Conservation (phyloP, 2,888 invertebrate genomes). For the Subacronicta megacephala region DNA sequence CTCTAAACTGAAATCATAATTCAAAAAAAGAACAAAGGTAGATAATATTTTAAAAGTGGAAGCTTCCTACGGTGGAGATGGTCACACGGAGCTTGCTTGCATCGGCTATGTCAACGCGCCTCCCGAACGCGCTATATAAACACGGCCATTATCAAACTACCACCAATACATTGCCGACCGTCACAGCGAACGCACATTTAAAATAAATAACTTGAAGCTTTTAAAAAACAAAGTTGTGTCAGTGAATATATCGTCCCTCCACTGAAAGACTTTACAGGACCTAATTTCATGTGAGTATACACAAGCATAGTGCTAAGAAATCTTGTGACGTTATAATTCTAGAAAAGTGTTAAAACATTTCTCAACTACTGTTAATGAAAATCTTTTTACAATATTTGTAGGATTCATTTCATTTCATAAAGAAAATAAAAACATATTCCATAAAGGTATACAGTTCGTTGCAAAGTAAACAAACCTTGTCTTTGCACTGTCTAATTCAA, state of each 20-base stretch:
- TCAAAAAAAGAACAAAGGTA: constrained; percentile 44
- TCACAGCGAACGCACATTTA: constrained; percentile 80
- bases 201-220: constrained; percentile 68
- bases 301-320: constrained; percentile 30
- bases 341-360: constrained; percentile 21
- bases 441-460: neutral
- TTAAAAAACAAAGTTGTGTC: constrained; percentile 72
- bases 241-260: constrained; percentile 72
- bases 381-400: too few species aligned
- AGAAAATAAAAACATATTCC: constrained; percentile 7
- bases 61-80: constrained; percentile 67
- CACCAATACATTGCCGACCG: constrained; percentile 85
- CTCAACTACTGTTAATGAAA: neutral
- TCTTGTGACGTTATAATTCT: constrained; percentile 18
- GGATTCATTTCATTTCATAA: neutral
- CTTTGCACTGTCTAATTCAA: constrained; percentile 28
- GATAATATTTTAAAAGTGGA: constrained; percentile 56
- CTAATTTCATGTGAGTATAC: constrained; percentile 80
- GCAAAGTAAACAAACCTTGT: constrained; percentile 29
- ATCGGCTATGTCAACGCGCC: constrained; percentile 73
- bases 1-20: constrained; percentile 4
- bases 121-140: constrained; percentile 79
- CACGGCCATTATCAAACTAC: constrained; percentile 76
- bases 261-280: constrained; percentile 72
- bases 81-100: constrained; percentile 72